Conservation (phyloP, 1,140 invertebrate species). For the Panagrolaimus sp. region DNA sequence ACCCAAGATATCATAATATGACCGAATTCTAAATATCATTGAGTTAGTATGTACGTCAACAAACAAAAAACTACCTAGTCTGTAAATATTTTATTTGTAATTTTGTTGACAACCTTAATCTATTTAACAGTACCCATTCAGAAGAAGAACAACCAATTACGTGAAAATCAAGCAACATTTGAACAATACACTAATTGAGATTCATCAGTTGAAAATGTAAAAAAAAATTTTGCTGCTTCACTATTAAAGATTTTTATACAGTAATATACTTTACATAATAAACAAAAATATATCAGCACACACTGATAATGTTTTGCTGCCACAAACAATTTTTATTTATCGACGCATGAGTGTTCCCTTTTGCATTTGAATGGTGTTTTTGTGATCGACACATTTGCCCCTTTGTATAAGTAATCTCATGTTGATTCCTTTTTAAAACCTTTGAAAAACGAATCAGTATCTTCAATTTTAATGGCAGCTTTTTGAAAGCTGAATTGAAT, state of each 20-base stretch:
- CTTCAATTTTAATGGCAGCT: too few species aligned
- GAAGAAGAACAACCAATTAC: neutral
- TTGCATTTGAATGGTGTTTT: too few species aligned
- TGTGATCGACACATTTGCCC: too few species aligned
- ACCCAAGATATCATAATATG: conserved; percentile 19
- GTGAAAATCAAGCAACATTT: neutral
- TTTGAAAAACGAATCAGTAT: too few species aligned
- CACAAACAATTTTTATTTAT: too few species aligned
- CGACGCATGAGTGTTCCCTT: too few species aligned
- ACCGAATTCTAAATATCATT: neutral
- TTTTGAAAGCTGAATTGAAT: too few species aligned
- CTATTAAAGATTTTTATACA: neutral
- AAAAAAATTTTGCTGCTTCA: neutral
- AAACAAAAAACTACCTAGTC: neutral
- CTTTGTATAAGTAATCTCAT: too few species aligned
- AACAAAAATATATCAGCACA: neutral
- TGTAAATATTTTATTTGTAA: neutral
- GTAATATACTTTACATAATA: neutral
- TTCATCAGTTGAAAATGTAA: neutral
- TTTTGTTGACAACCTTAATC: neutral
- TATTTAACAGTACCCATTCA: neutral
- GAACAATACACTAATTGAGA: neutral
- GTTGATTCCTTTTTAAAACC: too few species aligned
- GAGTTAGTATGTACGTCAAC: neutral
- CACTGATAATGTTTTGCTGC: too few species aligned